phyloP scores from a whole-genome alignment of 2,113 vertebrate species.

The Scolopax mira region DNA sequence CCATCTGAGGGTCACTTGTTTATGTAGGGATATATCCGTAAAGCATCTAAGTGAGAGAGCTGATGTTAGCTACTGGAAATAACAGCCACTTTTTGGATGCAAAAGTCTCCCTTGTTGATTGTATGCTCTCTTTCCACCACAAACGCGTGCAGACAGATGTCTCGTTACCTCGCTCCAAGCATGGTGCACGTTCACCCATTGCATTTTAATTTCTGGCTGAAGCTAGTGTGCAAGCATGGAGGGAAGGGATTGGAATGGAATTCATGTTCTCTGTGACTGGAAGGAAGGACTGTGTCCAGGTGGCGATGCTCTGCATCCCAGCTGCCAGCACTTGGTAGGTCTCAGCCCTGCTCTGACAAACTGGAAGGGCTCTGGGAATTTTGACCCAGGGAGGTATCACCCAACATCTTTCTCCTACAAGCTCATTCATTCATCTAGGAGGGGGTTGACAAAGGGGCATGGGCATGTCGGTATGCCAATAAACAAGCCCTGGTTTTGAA shows the following conservation, averaged over 20 bases:
- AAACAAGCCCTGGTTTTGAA: conserved; percentile 1
- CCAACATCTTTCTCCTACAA: background rate
- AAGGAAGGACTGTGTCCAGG: background rate
- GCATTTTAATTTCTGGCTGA: background rate
- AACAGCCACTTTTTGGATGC: background rate
- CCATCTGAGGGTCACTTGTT: background rate
- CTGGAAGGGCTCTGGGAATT: background rate
- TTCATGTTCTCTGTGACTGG: background rate
- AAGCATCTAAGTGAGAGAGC: background rate
- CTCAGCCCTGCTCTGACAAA: background rate
- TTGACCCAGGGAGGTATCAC: background rate
- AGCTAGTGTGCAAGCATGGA: background rate
- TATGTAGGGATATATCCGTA: background rate
- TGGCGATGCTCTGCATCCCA: rapidly evolving
- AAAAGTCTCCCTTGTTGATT: background rate
- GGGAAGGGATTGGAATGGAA: background rate
- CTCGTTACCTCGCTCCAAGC: background rate
- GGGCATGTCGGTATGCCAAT: background rate
- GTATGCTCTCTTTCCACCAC: background rate
- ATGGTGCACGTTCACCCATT: background rate
- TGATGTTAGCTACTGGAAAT: background rate
- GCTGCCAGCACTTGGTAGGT: background rate
- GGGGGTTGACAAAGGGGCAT: background rate
- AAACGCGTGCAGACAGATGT: background rate
- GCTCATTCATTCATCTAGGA: background rate